phyloP scores from a whole-genome alignment of 2,797 vertebrate genomes.

The Syngnathus rostellatus region DNA sequence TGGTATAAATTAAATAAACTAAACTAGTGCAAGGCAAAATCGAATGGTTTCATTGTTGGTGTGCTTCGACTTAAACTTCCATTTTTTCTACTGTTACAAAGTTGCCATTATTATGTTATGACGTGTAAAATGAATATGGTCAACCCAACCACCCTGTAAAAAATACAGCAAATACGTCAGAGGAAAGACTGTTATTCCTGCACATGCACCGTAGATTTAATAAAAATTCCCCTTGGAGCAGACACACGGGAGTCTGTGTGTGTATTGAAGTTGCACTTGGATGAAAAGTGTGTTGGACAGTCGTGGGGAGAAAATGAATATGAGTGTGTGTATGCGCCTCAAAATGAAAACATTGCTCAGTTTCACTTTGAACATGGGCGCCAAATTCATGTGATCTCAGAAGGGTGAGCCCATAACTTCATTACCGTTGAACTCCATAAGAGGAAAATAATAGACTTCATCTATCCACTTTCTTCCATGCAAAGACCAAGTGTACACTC shows the following conservation, averaged over 20 bases:
- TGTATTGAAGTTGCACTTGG: not conserved
- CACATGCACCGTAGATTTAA: not conserved
- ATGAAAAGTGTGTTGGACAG: conserved; percentile 32
- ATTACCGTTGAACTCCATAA: not conserved
- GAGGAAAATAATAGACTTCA: not conserved
- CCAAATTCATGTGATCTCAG: conserved; percentile 10
- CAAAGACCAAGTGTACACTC: not conserved
- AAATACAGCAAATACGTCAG: not conserved
- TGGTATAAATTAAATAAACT: not conserved
- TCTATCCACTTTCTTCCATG: not conserved
- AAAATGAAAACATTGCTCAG: not conserved
- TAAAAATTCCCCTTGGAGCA: conserved; percentile 2
- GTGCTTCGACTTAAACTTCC: too few species aligned
- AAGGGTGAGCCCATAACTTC: conserved; percentile 2
- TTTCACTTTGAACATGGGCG: conserved; percentile 1
- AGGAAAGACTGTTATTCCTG: not conserved
- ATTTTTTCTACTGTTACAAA: too few species aligned
- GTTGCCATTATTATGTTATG: too few species aligned
- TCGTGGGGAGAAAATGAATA: conserved; percentile 18
- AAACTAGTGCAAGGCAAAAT: too few species aligned
- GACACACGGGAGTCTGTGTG: not conserved
- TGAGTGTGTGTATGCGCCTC: conserved; percentile 14
- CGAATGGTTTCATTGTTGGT: too few species aligned
- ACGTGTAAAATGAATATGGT: too few species aligned
- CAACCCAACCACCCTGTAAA: not conserved